Percentiles rank a stretch among this genome's conserved stretches.
Conservation (phyloP, 2,888 invertebrate species). For the Diloba caeruleocephala region DNA sequence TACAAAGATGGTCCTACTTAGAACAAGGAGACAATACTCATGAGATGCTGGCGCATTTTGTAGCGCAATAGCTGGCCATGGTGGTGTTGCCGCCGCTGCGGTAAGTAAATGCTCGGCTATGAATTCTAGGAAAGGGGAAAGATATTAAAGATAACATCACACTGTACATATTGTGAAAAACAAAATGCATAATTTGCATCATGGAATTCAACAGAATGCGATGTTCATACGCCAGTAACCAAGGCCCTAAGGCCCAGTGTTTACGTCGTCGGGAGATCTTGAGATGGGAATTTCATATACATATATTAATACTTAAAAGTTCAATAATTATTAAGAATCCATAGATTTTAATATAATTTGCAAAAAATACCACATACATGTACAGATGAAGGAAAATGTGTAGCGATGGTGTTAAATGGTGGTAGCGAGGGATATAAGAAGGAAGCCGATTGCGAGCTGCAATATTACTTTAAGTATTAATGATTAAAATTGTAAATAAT, state of each 20-base stretch:
- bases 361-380: slow-evolving; percentile 24
- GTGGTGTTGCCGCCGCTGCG: slow-evolving; percentile 8
- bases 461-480: slow-evolving; percentile 87
- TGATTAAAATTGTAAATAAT: slow-evolving; percentile 79
- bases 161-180: slow-evolving; percentile 41
- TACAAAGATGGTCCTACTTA: slow-evolving; percentile 77
- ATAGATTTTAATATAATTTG: slow-evolving; percentile 15
- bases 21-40: slow-evolving; percentile 86
- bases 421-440: slow-evolving; percentile 52
- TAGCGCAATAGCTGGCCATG: slow-evolving; percentile 23
- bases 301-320: slow-evolving; percentile 19
- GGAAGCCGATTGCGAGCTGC: slow-evolving; percentile 81
- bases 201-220: slow-evolving; percentile 19
- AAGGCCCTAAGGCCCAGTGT: slow-evolving; percentile 41
- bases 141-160: slow-evolving; percentile 45
- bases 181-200: slow-evolving; percentile 21
- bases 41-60: slow-evolving; percentile 58
- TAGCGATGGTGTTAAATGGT: slow-evolving; percentile 39
- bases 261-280: slow-evolving; percentile 27
- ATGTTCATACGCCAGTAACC: slow-evolving; percentile 17
- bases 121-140: slow-evolving; percentile 24
- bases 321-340: slow-evolving; percentile 27
- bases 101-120: slow-evolving; percentile 24
- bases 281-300: slow-evolving; percentile 25
- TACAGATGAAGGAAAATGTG: slow-evolving; percentile 33